Evolutionary conservation across 1,140 invertebrate species (phyloP), one percentile per base, ranked within the genome.

Genomic region (Scaptomyza hsui): DNA sequence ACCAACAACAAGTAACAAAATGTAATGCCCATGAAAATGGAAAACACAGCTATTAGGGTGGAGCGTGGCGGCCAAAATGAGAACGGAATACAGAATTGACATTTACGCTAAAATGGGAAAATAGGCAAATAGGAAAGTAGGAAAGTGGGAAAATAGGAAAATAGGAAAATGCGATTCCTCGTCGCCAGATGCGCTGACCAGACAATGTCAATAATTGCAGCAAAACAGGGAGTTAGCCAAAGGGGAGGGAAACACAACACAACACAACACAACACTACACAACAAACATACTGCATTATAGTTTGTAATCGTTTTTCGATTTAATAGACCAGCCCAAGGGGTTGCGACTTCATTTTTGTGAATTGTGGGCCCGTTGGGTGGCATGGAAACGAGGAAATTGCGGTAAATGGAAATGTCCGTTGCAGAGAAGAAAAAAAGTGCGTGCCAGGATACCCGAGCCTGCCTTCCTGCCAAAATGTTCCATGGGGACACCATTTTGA

Each of bases 271-370:
- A 21, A 29, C 26, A 29, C 6, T 44, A 59, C 57, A 57, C 63
- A 68, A 81, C 65, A 80, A 78, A 88, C 76, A 88, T 61, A 76
- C 67, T 72, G 75, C 64, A 88, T 88, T 88, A 88, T 88, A 78
- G 82, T 88, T 88, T 88, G 82, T 88, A 88, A 88, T 88, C 82
- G 83, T 78, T 88, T 88, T 88, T 88, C 82, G 82, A 88, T 88
- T 78, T 88, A 88, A 88, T 88, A 88, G 81, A 63, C 37, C 60
- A 44, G 67, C 67, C 56, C 71, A 53, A 35, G 26, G 63, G 72
- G 52, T 65, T 75, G 15, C 55, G 68, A 75, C 61, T 69, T 75
- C 44, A 79, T 75, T 79, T 57, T 29, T 29, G 21, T 7, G 16
- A 15, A 29, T 15, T 35, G 42, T 24, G 24, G 24, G 26, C 26